Percentiles rank a stretch among this genome's conserved stretches.
Conservation (phyloP, 2,113 vertebrate genomes). For the Sturnus vulgaris region DNA sequence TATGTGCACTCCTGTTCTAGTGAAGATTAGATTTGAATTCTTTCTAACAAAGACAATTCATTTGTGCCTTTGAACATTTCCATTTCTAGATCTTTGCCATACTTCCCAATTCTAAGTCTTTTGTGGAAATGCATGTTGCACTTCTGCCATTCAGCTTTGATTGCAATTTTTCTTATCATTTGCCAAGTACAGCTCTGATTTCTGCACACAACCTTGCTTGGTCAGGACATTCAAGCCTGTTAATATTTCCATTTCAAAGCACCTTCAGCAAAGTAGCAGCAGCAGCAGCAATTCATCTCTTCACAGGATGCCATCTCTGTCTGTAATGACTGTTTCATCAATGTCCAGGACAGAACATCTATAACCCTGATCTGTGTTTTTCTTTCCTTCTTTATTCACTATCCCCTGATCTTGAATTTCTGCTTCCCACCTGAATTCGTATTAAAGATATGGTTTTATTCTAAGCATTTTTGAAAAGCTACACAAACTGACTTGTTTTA, state of each 20-base stretch:
- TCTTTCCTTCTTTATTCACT: background rate
- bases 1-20: background rate
- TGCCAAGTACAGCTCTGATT: conserved; percentile 51
- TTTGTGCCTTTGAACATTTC: background rate
- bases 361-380: background rate
- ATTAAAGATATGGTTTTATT: background rate
- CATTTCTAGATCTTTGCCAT: background rate
- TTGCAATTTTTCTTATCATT: conserved; percentile 48
- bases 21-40: conserved; percentile 1
- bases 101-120: conserved; percentile 2
- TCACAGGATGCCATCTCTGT: conserved; percentile 28
- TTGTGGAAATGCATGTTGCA: background rate
- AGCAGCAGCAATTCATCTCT: conserved; percentile 54
- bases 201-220: conserved; percentile 29
- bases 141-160: conserved; percentile 26
- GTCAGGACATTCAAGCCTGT: conserved; percentile 59
- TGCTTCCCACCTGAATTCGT: background rate
- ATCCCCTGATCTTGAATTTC: background rate
- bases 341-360: conserved; percentile 58
- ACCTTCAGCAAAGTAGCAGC: conserved; percentile 42
- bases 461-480: background rate
- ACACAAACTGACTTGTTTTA: background rate
- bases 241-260: conserved; percentile 72
- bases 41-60: background rate
- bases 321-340: conserved; percentile 59